Evolutionary conservation across 1,140 invertebrate genomes (phyloP).

Genomic region (Harpegnathos saltator): DNA sequence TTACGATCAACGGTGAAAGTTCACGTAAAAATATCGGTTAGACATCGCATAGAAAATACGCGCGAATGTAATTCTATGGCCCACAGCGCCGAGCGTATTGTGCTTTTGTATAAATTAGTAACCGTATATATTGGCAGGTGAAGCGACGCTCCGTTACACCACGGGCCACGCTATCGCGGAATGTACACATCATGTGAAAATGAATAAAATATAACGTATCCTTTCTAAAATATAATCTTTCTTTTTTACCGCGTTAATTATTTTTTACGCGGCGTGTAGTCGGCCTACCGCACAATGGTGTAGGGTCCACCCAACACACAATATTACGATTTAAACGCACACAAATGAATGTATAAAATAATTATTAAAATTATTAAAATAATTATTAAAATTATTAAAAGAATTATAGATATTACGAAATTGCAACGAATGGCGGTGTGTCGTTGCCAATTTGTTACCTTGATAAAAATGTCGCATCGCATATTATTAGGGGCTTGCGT

Average conservation of each 20-base stretch:
- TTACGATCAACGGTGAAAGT: background rate
- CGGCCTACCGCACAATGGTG: conserved; percentile 31
- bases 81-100: conserved; percentile 38
- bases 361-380: too few species aligned
- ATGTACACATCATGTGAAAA: conserved; percentile 32
- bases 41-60: background rate
- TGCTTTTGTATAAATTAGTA: conserved; percentile 53
- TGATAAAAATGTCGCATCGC: conserved; percentile 21
- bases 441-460: conserved; percentile 16
- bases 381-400: conserved; percentile 48
- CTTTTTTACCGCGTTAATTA: conserved; percentile 44
- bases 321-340: conserved; percentile 21
- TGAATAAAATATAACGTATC: conserved; percentile 55
- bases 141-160: conserved; percentile 34
- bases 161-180: conserved; percentile 3
- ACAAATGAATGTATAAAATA: conserved; percentile 36
- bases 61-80: conserved; percentile 30
- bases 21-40: background rate
- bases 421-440: conserved; percentile 19
- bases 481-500: background rate
- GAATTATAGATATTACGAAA: conserved; percentile 33
- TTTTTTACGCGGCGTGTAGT: conserved; percentile 16
- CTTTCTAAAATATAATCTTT: conserved; percentile 31
- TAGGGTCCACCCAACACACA: conserved; percentile 26
- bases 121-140: conserved; percentile 43